A percentile compares a stretch with the other conserved stretches of the same genome.
These are phyloP conservation scores for Sinodicranocentrus sp. DNA, from an alignment of 2,888 invertebrate species.

Conservation along the genomic window DNA sequence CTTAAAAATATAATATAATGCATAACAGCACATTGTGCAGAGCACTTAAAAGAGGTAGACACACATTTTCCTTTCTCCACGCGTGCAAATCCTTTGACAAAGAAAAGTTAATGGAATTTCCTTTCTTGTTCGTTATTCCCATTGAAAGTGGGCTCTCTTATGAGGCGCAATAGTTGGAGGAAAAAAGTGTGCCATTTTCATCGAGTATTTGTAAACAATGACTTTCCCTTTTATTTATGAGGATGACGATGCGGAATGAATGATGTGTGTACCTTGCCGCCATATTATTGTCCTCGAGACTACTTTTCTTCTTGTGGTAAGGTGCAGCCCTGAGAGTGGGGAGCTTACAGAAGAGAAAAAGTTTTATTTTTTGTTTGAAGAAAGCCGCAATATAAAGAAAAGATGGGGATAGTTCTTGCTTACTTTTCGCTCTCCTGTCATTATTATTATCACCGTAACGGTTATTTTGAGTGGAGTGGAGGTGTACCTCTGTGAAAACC, in stretches of 20 bases:
- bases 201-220: conserved; percentile 74
- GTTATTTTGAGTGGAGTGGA: too few relatives aligned
- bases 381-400: too few relatives aligned
- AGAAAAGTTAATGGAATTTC: conserved; percentile 77
- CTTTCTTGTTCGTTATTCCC: conserved; percentile 73
- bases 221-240: conserved; percentile 54
- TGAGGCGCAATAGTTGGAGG: not conserved
- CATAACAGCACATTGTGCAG: conserved; percentile 12
- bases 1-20: not conserved
- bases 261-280: conserved; percentile 24
- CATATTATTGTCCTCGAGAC: not conserved
- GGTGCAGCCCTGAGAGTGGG: too few relatives aligned
- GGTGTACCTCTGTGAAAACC: too few relatives aligned
- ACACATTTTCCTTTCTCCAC: too few relatives aligned
- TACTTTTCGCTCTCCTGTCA: too few relatives aligned
- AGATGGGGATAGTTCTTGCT: too few relatives aligned
- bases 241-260: conserved; percentile 24
- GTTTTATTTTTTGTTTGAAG: too few relatives aligned
- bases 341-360: too few relatives aligned
- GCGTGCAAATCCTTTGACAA: conserved; percentile 76
- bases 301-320: not conserved
- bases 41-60: not conserved
- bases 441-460: too few relatives aligned
- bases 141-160: conserved; percentile 50
- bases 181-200: conserved; percentile 40